A percentile compares a stretch with the other conserved stretches of the same genome.
These are phyloP conservation scores for Cheilosia variabilis DNA, from an alignment of 2,888 invertebrate species.

Conservation along the genomic window DNA sequence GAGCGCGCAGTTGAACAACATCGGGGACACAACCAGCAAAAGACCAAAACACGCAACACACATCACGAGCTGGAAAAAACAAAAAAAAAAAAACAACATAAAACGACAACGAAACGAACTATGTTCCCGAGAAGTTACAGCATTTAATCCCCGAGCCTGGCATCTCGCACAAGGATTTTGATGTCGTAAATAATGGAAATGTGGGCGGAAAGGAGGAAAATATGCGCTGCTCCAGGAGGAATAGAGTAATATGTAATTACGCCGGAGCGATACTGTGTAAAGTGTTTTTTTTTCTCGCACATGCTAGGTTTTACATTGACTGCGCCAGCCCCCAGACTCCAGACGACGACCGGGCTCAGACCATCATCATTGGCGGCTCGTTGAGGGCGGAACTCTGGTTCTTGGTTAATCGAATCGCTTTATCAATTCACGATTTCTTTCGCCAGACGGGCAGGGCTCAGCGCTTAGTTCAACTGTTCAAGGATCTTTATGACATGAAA, in stretches of 20 bases:
- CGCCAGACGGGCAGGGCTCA: background rate
- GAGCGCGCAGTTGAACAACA: conserved; percentile 42
- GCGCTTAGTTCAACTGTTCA: conserved; percentile 22
- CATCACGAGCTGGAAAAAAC: conserved; percentile 26
- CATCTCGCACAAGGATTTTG: conserved; percentile 63
- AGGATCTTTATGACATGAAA: conserved; percentile 71
- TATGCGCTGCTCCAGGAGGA: conserved; percentile 74
- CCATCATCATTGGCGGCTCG: conserved; percentile 55
- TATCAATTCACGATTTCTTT: conserved; percentile 69
- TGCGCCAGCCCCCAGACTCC: background rate
- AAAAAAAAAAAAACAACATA: conserved; percentile 23
- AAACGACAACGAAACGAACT: conserved; percentile 57
- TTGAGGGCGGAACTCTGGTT: conserved; percentile 57
- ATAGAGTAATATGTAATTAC: conserved; percentile 76
- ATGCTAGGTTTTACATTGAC: conserved; percentile 57
- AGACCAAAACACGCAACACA: conserved; percentile 34
- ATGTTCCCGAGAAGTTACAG: conserved; percentile 54
- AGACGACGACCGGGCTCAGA: background rate
- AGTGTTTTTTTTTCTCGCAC: conserved; percentile 57
- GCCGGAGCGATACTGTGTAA: conserved; percentile 57
- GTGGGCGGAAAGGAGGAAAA: conserved; percentile 77
- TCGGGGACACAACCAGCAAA: conserved; percentile 36
- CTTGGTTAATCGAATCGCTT: conserved; percentile 73
- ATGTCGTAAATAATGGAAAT: conserved; percentile 76
- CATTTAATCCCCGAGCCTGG: conserved; percentile 41